Evolutionary conservation across 35 echinoderm and acorn worm species (phyloP).

Genomic region (Heliocidaris erythrogramma): DNA sequence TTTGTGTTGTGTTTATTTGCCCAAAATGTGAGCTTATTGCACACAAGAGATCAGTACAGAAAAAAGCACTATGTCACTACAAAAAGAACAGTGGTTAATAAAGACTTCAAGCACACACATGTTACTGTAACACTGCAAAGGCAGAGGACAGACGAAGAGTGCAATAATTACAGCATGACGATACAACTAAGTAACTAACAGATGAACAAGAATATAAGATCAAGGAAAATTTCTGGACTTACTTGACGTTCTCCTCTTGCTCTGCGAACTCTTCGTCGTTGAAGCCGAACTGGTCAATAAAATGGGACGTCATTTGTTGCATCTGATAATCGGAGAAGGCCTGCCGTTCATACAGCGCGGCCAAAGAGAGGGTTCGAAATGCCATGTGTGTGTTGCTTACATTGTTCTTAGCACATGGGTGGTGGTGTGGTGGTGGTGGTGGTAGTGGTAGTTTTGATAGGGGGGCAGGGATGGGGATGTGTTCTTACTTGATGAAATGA

Average conservation of each 20-base stretch:
- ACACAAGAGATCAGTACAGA: not conserved
- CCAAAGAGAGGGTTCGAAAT: constrained; percentile 50
- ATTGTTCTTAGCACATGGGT: constrained; percentile 44
- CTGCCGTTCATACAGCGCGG: constrained; percentile 70
- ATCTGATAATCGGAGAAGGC: constrained; percentile 99
- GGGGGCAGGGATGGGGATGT: not conserved
- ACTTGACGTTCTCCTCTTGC: constrained; percentile 98
- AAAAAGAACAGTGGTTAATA: not conserved
- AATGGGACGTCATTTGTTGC: constrained; percentile 99
- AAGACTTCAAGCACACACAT: not conserved
- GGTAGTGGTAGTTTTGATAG: not conserved
- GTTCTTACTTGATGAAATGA: not conserved
- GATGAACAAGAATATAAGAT: not conserved
- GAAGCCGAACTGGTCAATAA: constrained; percentile 99
- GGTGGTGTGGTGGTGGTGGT: not conserved
- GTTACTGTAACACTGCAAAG: not conserved
- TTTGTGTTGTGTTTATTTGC: too few relatives aligned
- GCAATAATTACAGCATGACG: not conserved
- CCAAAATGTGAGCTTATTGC: not conserved
- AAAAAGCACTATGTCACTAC: too few relatives aligned
- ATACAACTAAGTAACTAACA: not conserved
- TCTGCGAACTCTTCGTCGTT: constrained; percentile 98
- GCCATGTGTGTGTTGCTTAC: constrained; percentile 48
- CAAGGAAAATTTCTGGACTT: constrained; percentile 57
- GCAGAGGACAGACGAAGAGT: not conserved